Evolutionary conservation across 2,888 invertebrate genomes (phyloP).

Genomic region (Sinelater perroti): DNA sequence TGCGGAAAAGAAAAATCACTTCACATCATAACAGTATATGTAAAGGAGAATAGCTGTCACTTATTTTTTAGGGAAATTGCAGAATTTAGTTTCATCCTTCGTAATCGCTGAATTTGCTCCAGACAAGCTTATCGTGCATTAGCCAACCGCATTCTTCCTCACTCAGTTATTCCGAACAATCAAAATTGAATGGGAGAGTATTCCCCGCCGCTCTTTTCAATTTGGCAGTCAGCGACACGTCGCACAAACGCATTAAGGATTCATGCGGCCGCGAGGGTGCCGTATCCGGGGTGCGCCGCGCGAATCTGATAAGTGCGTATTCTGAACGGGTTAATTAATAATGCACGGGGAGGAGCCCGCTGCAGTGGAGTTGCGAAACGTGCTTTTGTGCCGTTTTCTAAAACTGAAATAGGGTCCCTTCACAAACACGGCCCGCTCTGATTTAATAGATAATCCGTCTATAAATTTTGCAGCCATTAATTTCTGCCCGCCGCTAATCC

Average conservation of each 20-base stretch:
- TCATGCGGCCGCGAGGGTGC: constrained; percentile 15
- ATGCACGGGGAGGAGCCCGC: constrained; percentile 24
- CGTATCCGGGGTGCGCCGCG: constrained; percentile 10
- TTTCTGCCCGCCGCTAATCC: constrained; percentile 7
- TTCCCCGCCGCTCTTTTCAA: no score
- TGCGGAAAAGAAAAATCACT: no score
- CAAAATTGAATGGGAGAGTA: no score
- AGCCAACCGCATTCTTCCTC: no score
- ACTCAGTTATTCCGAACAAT: no score
- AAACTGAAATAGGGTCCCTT: constrained; percentile 24
- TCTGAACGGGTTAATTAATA: constrained; percentile 28
- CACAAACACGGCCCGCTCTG: constrained; percentile 18
- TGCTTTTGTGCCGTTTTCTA: constrained; percentile 33
- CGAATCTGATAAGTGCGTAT: constrained; percentile 29
- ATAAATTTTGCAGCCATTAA: constrained; percentile 20
- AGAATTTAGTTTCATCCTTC: no score
- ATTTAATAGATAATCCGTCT: constrained; percentile 23
- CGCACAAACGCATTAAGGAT: constrained; percentile 17
- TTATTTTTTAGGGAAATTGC: no score
- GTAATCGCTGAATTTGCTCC: no score
- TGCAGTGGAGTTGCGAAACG: constrained; percentile 26
- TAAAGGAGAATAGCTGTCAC: no score
- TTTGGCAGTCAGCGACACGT: constrained; percentile 8
- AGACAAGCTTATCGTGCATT: no score
- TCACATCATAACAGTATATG: no score